Evolutionary conservation across 2,113 vertebrate genomes (phyloP), one percentile per base, ranked within the genome.

Genomic region (Dromas ardeola): DNA sequence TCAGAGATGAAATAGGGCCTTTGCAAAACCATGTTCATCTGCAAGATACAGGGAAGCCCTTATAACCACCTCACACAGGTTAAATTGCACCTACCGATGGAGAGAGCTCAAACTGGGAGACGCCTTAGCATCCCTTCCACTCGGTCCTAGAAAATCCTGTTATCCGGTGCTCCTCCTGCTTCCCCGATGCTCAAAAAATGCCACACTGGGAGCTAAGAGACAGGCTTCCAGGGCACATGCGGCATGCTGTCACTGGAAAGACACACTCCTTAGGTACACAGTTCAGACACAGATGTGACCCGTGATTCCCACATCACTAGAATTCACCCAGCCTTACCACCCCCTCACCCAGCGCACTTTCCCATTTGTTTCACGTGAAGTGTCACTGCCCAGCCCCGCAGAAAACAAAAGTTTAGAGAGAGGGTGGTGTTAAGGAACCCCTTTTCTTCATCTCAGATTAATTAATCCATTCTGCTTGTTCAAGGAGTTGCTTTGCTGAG

Each of bases 301-400:
- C 0, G 0, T 2, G 34, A 69, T 62, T 86, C 26, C 47, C 66
- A 55, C 2, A 0, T 45, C 76, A 45, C 72, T 40, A 11, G 38
- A 73, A 79, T 14, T 74, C 52, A 81, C 43, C 38, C 70, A 36
- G 13, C 42, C 77, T 42, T 59, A 79, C 11, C 50, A 63, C 8
- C 52, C 50, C 32, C 61, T 45, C 36, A 52, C 58, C 76, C 70
- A 58, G 56, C 2, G 1, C 62, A 20, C 3, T 0, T 12, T 49
- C 50, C 50, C 26, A 22, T 76, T 72, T 80, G 74, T 70, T 76
- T n/a, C 67, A 22, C 32, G 3, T 29, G 23, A 50, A 56, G 30
- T 7, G 18, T 16, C 49, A 32, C 43, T 47, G 67, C 34, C 71
- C 90, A 79, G 52, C 55, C 78, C 40, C 70, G 40, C 1, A 16